Evolutionary conservation across 1,140 invertebrate species (phyloP), one percentile per base, ranked within the genome.

Genomic region (Scylla paramamosain): DNA sequence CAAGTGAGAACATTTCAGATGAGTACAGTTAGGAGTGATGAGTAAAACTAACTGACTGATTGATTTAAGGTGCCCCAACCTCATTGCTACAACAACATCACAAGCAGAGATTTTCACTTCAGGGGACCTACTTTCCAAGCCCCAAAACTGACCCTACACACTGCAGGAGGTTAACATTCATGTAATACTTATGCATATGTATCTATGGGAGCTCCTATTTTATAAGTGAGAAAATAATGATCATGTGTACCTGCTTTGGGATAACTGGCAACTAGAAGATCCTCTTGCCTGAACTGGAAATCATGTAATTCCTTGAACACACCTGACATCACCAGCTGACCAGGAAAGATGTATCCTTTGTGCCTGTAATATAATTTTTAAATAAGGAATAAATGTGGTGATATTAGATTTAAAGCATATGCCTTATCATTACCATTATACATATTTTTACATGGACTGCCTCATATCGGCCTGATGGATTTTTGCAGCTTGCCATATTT

Each of bases 211-310:
- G 52, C 16, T 59, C 16, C 16, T 59, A 12, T 14, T 59, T 12
- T 59, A 59, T 8, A 59, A 59, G 2, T 59, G 16, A 14, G 2
- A 59, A 20, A 20, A 59, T 20, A 48, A 59, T 59, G 52, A 59
- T 12, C 52, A 59, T 48, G 86, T 46, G 83, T 94, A 97, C 97
- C 97, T 96, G 97, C 92, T 46, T 96, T 96, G 39, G 96, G 96
- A 67, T 95, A 96, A 52, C 96, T 96, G 10, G 96, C 96, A 39
- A 96, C 96, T 29, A 96, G 92, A n/a, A 96, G 88, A 91, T 96
- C 96, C 95, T 97, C 96, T 46, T 96, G 91, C 39, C 96, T 95
- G 8, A 97, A 96, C 96, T 97, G 95, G 96, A 97, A 97, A 10
- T 96, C 92, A 92, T 97, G 96, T 52, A 97, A 94, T 48, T 96